Conservation (phyloP, 1,140 invertebrate genomes). For the Hypsibius dujardini region DNA sequence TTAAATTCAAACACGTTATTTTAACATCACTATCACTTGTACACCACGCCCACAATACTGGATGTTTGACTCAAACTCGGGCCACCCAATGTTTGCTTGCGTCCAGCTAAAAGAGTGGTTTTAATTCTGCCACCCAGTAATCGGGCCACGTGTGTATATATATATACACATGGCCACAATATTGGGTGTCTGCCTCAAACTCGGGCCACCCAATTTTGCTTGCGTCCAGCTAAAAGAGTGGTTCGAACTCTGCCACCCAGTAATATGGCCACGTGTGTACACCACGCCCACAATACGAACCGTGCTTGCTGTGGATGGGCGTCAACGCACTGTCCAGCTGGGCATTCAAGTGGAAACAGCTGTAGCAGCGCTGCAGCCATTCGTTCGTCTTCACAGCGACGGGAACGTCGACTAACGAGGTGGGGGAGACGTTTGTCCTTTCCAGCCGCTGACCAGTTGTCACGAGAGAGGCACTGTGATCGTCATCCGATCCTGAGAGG, state of each 20-base stretch:
- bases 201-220: neutral
- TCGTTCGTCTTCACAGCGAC: neutral
- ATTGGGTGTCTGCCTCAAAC: neutral
- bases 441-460: neutral
- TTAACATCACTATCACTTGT: too few species aligned
- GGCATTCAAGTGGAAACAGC: neutral
- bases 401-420: neutral
- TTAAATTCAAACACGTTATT: neutral
- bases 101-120: too few species aligned
- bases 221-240: too few species aligned
- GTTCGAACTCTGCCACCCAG: too few species aligned
- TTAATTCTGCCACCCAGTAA: too few species aligned
- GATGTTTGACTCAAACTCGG: neutral
- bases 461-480: neutral
- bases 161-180: neutral
- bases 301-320: neutral
- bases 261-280: neutral
- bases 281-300: neutral
- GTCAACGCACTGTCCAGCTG: neutral
- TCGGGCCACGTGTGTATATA: neutral
- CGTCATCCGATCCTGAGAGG: neutral
- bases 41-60: neutral
- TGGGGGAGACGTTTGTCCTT: neutral
- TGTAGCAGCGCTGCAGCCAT: neutral
- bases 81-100: neutral